Base-by-base conservation (phyloP, 2,113 vertebrate species). In the Periophthalmodon schlosseri region DNA sequence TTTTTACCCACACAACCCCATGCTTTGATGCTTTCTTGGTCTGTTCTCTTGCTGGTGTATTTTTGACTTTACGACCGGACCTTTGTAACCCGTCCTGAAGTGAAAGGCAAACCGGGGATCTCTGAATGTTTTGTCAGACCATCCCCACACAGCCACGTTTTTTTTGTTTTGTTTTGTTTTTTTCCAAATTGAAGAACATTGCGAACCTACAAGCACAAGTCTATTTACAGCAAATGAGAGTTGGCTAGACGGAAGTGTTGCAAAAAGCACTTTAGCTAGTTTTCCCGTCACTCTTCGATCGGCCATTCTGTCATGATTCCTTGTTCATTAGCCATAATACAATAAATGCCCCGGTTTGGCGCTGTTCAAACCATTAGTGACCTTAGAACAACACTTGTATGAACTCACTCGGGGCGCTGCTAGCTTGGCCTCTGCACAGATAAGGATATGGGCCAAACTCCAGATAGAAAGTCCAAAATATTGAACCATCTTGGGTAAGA, bases 341-440 rank as follows among this genome's bases (percentile, higher is more conserved):
- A 44, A 39, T 44, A 65, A 65, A 65, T 44, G 63, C 34, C 18
- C 34, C 16, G 34, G 36, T 39, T n/a, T 44, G 34, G 18, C n/a
- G 18, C 18, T n/a, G 63, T 44, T n/a, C 18, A 65, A 65, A n/a
- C 63, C 63, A 65, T 65, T 65, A 65, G 63, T 65, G 63, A 65
- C 63, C 63, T 65, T 63, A 65, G 20, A 65, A 65, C 63, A 65
- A 65, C 33, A 36, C 63, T 44, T 18, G 10, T 21, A 18, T 44
- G 63, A 65, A 65, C 63, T 44, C 18, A n/a, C 63, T 44, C 18
- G 39, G 63, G 34, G 20, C 18, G 18, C 63, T 44, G 63, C 4
- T 11, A n/a, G 63, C 4, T 21, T 65, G 63, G 60, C 60, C 60
- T 34, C 7, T 63, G 60, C 28, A 34, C 60, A 18, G 34, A 65